phyloP scores from a whole-genome alignment of 2,113 vertebrate genomes.

The Anseranas semipalmata region DNA sequence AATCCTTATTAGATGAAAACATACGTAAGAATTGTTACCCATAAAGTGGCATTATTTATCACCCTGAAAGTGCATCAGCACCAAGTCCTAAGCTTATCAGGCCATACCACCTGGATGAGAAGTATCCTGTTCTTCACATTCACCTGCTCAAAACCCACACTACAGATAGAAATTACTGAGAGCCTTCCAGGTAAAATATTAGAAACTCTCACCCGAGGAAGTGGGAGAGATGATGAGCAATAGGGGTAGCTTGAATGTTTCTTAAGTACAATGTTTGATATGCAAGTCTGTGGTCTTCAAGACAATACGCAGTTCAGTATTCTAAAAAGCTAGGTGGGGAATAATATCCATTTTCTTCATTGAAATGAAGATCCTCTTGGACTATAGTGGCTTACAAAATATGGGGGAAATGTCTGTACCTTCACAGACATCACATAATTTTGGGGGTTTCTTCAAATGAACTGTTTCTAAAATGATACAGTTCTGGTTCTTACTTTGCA shows the following conservation, averaged over 20 bases:
- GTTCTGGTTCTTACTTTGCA: constrained; percentile 4
- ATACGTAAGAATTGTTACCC: neutral
- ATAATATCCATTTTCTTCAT: neutral
- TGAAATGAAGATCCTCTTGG: neutral
- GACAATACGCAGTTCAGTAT: neutral
- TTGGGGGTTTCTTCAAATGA: neutral
- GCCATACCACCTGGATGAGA: neutral
- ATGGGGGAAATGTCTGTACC: neutral
- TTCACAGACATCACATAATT: neutral
- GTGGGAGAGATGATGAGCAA: neutral
- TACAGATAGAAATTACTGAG: neutral
- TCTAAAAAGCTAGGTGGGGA: neutral
- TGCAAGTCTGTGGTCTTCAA: neutral
- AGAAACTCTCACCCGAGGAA: neutral
- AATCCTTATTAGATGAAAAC: neutral
- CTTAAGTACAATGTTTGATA: neutral
- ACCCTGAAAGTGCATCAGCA: neutral
- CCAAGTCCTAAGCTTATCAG: neutral
- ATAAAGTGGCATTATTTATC: neutral
- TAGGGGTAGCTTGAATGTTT: neutral
- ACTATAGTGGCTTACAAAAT: neutral
- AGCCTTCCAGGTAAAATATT: neutral
- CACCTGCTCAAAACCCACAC: neutral
- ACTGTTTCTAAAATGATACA: neutral
- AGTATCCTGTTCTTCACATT: neutral